Evolutionary conservation across 1,140 invertebrate species (phyloP).

Genomic region (Anoplophora glabripennis): DNA sequence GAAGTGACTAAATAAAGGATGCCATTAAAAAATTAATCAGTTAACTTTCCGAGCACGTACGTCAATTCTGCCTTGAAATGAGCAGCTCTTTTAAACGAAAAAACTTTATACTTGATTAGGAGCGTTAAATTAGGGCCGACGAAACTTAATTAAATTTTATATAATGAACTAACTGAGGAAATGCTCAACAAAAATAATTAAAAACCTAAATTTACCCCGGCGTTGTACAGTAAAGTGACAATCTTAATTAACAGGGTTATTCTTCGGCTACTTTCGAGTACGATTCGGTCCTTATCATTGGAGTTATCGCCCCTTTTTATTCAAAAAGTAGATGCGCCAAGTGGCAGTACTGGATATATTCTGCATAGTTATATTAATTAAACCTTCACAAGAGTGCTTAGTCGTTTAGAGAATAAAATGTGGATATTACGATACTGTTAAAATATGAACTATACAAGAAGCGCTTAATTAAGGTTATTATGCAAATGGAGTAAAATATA

Average conservation of each 20-base stretch:
- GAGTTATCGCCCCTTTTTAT: conserved; percentile 26
- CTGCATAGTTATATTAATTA: too few species aligned
- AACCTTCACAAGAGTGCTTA: too few species aligned
- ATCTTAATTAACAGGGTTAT: conserved; percentile 51
- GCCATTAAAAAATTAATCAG: conserved; percentile 35
- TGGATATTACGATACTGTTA: too few species aligned
- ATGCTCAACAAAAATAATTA: conserved; percentile 53
- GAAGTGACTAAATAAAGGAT: conserved; percentile 32
- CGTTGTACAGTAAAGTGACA: conserved; percentile 49
- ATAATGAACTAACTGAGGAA: conserved; percentile 52
- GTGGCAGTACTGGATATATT: too few species aligned
- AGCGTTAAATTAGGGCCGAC: conserved; percentile 51
- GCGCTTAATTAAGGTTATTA: too few species aligned
- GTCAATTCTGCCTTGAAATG: conserved; percentile 32
- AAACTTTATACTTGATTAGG: conserved; percentile 52
- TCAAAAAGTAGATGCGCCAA: too few species aligned
- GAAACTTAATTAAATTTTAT: conserved; percentile 53
- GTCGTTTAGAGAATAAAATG: too few species aligned
- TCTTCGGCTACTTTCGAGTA: conserved; percentile 46
- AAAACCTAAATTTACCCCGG: conserved; percentile 50
- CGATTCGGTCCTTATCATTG: conserved; percentile 40
- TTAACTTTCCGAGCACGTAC: conserved; percentile 35
- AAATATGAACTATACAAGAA: too few species aligned
- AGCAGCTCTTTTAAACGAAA: conserved; percentile 26
- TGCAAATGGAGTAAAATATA: too few species aligned